phyloP scores from a whole-genome alignment of 2,113 vertebrate genomes.

The Uria aalge region DNA sequence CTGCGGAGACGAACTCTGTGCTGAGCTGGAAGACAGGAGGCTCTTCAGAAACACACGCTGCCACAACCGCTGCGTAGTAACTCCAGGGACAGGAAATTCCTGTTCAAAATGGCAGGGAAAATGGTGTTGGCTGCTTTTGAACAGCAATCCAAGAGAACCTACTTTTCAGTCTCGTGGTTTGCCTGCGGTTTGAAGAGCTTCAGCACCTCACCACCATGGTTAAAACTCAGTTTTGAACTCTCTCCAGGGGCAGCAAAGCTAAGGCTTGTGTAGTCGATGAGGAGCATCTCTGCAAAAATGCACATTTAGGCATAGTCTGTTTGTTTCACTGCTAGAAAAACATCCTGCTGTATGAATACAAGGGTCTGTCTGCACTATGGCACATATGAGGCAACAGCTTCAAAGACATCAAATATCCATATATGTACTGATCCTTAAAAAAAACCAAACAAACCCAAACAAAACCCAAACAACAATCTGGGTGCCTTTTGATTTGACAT shows the following conservation, averaged over 20 bases:
- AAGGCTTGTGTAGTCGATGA: background rate
- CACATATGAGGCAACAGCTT: background rate
- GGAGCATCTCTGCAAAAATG: background rate
- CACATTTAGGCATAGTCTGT: fast-evolving
- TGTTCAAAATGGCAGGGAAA: background rate
- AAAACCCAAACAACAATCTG: too few relatives aligned
- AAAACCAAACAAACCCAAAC: background rate
- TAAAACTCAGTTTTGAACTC: background rate
- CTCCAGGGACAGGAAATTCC: background rate
- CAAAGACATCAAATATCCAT: background rate
- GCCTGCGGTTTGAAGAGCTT: background rate
- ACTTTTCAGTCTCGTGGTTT: background rate
- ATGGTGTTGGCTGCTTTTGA: background rate
- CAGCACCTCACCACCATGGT: background rate
- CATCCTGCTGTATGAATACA: background rate
- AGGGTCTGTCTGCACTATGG: background rate
- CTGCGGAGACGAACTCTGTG: background rate
- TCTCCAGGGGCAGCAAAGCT: background rate
- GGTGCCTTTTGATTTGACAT: background rate
- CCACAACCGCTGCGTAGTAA: background rate
- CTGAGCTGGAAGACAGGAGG: background rate
- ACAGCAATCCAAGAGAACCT: background rate
- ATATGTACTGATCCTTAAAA: background rate
- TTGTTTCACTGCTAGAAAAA: background rate
- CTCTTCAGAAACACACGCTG: background rate